A percentile compares a stretch with the other conserved stretches of the same genome.
These are phyloP conservation scores for Ptyas mucosa DNA, from an alignment of 2,113 vertebrate genomes.

Conservation along the genomic window DNA sequence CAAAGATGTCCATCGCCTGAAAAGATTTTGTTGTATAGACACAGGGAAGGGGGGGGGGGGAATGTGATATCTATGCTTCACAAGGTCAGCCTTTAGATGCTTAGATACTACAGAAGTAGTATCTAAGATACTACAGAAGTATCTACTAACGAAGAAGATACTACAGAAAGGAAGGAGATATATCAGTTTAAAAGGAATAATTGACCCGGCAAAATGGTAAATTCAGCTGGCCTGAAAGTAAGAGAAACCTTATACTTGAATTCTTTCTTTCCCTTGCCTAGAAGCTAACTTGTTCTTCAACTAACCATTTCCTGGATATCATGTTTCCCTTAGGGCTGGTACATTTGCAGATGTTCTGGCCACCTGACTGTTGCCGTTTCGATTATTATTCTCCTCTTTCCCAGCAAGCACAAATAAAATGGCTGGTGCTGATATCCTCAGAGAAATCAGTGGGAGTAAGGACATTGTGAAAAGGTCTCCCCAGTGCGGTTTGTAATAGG, in stretches of 20 bases:
- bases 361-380: neutral
- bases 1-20: neutral
- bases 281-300: neutral
- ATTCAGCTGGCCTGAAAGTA: neutral
- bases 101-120: neutral
- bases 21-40: neutral
- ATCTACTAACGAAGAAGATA: too few relatives aligned
- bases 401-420: neutral
- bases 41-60: neutral
- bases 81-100: neutral
- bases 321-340: neutral
- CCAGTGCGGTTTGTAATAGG: neutral
- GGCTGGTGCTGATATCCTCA: conserved; percentile 1
- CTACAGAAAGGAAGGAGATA: neutral
- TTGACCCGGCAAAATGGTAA: neutral
- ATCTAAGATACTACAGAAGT: too few relatives aligned
- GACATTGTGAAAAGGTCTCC: neutral
- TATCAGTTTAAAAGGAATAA: neutral
- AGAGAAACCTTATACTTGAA: neutral
- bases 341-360: neutral
- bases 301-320: neutral
- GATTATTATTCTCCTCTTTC: neutral
- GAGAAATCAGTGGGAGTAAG: neutral
- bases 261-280: neutral
- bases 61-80: neutral